These are phyloP conservation scores for Epinotia brunnichana DNA, from an alignment of 2,888 invertebrate genomes.

Conservation along the genomic window DNA sequence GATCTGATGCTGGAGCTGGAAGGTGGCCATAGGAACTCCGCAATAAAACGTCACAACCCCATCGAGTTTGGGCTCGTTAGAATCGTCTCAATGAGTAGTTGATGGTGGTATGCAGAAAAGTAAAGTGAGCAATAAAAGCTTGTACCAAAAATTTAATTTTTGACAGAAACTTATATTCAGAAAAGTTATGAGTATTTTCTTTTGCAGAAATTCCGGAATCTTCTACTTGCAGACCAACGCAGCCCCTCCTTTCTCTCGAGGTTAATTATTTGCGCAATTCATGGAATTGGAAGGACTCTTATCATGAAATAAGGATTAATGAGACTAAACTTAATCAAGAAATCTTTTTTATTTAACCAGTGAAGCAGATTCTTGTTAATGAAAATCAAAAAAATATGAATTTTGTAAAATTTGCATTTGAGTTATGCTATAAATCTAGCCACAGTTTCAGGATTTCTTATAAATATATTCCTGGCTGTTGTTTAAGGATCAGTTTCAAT, in stretches of 20 bases:
- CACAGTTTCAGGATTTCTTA: background rate
- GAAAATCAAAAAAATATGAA: background rate
- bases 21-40: too few species aligned
- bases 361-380: too few species aligned
- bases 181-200: background rate
- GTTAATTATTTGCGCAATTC: background rate
- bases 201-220: slow-evolving; percentile 42
- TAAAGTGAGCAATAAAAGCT: too few species aligned
- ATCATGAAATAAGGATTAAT: background rate
- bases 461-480: background rate
- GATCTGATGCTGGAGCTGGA: too few species aligned
- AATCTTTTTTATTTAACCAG: too few species aligned
- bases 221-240: slow-evolving; percentile 46
- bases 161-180: too few species aligned
- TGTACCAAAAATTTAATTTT: too few species aligned
- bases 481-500: background rate
- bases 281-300: background rate
- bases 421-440: background rate
- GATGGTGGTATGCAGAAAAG: too few species aligned
- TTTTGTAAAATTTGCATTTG: background rate
- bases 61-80: too few species aligned
- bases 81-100: too few species aligned
- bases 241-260: slow-evolving; percentile 43
- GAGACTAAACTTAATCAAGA: background rate
- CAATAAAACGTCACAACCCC: too few species aligned